These are phyloP conservation scores for Drosophila funebris DNA, from an alignment of 1,140 invertebrate species.

Conservation along the genomic window DNA sequence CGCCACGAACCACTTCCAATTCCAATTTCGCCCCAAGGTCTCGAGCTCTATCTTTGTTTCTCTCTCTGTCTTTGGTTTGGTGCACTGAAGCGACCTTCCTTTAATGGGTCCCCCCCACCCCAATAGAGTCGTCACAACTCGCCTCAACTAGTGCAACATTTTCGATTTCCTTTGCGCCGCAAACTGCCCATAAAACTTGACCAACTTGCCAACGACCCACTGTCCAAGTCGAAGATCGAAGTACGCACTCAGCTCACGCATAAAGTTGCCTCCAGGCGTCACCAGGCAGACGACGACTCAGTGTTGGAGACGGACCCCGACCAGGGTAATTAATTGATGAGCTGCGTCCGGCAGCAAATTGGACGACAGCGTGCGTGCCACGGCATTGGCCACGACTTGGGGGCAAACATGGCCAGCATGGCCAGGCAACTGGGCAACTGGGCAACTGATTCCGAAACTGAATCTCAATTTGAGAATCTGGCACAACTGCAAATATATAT, in stretches of 20 bases:
- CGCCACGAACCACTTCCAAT: slow-evolving; percentile 7
- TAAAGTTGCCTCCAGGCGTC: slow-evolving; percentile 50
- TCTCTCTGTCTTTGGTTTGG: slow-evolving; percentile 23
- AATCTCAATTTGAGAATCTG: slow-evolving; percentile 1
- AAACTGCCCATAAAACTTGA: slow-evolving; percentile 40
- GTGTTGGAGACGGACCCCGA: slow-evolving; percentile 3
- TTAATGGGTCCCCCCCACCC: slow-evolving; percentile 64
- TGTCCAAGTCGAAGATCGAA: slow-evolving; percentile 30
- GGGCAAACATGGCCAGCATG: slow-evolving; percentile 47
- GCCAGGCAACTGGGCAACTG: background rate
- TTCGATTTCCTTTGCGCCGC: slow-evolving; percentile 64
- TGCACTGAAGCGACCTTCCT: slow-evolving; percentile 70
- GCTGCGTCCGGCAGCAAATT: slow-evolving; percentile 73
- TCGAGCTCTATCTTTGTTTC: too few species aligned
- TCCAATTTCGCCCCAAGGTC: slow-evolving; percentile 58
- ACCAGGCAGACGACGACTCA: slow-evolving; percentile 10
- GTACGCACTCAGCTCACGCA: slow-evolving; percentile 31
- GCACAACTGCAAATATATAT: slow-evolving; percentile 6
- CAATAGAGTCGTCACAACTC: slow-evolving; percentile 15
- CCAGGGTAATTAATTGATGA: slow-evolving; percentile 75
- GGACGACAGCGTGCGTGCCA: slow-evolving; percentile 53
- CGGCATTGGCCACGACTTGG: background rate
- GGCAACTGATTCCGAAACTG: slow-evolving; percentile 11
- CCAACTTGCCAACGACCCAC: slow-evolving; percentile 44
- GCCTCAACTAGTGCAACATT: slow-evolving; percentile 66